Conservation (phyloP, 2,113 vertebrate genomes). For the Mormyrus lacerda region DNA sequence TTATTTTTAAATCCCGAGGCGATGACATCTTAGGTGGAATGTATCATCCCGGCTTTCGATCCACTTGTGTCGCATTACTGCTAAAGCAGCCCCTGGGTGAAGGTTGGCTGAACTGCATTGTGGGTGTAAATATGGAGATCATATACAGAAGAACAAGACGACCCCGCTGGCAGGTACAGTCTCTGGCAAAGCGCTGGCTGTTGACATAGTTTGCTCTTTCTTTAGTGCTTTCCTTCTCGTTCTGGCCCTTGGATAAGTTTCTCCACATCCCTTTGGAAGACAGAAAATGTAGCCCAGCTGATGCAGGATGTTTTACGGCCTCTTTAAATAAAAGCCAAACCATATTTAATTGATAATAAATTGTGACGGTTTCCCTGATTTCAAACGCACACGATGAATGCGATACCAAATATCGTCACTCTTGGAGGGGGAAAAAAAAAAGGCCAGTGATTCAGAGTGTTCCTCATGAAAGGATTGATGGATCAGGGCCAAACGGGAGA, state of each 20-base stretch:
- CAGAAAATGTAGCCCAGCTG: not conserved
- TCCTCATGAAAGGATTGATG: not conserved
- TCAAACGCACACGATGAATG: not conserved
- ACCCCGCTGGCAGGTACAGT: slow-evolving; percentile 24
- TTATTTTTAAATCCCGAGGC: not conserved
- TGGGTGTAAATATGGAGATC: slow-evolving; percentile 37
- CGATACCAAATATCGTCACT: not conserved
- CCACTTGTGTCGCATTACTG: slow-evolving; percentile 15
- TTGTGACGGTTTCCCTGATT: not conserved
- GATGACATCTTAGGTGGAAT: not conserved
- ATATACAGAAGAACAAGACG: slow-evolving; percentile 24
- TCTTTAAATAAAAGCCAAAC: slow-evolving; percentile 18
- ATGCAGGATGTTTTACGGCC: not conserved
- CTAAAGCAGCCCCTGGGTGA: slow-evolving; percentile 13
- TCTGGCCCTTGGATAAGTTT: not conserved
- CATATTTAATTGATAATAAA: slow-evolving; percentile 11
- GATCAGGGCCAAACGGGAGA: not conserved
- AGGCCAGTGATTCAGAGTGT: not conserved
- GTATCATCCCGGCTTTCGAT: not conserved
- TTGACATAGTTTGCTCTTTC: slow-evolving; percentile 29
- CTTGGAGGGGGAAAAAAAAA: not conserved
- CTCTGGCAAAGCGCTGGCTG: slow-evolving; percentile 33
- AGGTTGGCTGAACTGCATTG: slow-evolving; percentile 14
- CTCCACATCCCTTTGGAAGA: not conserved
- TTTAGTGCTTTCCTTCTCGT: not conserved